Evolutionary conservation across 1,140 invertebrate genomes (phyloP).

Genomic region (Drosophila neocordata): DNA sequence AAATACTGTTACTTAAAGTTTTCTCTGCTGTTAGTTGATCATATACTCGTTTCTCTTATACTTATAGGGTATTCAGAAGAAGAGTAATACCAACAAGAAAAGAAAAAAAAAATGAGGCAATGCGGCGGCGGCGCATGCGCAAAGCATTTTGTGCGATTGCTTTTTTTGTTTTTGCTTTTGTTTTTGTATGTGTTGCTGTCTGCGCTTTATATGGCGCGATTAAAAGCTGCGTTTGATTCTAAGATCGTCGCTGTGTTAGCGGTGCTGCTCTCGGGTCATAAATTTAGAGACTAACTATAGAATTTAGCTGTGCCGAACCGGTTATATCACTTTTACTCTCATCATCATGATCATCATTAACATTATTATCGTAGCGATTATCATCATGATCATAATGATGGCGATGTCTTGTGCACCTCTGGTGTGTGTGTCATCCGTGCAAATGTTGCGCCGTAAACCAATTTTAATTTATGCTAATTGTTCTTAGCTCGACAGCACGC

Average conservation of each 20-base stretch:
- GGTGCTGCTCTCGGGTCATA: slow-evolving; percentile 52
- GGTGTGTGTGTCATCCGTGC: slow-evolving; percentile 55
- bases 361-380: slow-evolving; percentile 41
- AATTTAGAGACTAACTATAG: slow-evolving; percentile 73
- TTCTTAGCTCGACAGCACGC: slow-evolving; percentile 57
- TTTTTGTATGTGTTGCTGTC: slow-evolving; percentile 25
- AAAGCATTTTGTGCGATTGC: slow-evolving; percentile 28
- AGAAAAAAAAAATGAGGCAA: slow-evolving; percentile 21
- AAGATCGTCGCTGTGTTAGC: slow-evolving; percentile 51
- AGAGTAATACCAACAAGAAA: slow-evolving; percentile 5
- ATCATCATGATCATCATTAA: slow-evolving; percentile 66
- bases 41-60: background rate
- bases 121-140: slow-evolving; percentile 57
- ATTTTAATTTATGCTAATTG: slow-evolving; percentile 81
- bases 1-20: too few relatives aligned
- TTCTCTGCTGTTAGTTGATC: too few relatives aligned
- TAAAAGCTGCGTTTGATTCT: slow-evolving; percentile 66
- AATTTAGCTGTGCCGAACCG: slow-evolving; percentile 55
- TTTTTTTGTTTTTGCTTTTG: background rate
- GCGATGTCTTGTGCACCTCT: slow-evolving; percentile 18
- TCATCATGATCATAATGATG: slow-evolving; percentile 8
- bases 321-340: slow-evolving; percentile 79
- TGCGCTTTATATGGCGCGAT: slow-evolving; percentile 53
- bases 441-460: slow-evolving; percentile 70
- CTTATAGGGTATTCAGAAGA: slow-evolving; percentile 13